Evolutionary conservation across 37 sponge, comb jelly and placozoan species (phyloP).

Genomic region (Spongilla lacustris): DNA sequence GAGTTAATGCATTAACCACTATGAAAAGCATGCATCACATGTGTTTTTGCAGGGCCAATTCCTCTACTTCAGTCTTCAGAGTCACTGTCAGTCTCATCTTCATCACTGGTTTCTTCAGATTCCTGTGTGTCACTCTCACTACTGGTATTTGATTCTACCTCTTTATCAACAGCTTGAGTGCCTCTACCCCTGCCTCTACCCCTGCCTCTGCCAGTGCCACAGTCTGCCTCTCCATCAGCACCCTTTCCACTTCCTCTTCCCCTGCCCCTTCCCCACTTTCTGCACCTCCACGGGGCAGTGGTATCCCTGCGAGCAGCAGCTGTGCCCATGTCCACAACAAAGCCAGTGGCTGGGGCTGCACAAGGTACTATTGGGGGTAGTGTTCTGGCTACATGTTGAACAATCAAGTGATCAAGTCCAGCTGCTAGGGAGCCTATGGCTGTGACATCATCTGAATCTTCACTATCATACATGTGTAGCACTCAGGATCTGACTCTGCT

Average conservation of each 20-base stretch:
- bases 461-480: too few species aligned
- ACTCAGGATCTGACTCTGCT: neutral
- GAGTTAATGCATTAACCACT: neutral
- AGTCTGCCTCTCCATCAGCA: neutral
- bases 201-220: neutral
- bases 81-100: neutral
- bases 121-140: neutral
- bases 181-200: too few species aligned
- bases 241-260: neutral
- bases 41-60: neutral
- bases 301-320: too few species aligned
- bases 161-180: too few species aligned
- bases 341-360: too few species aligned
- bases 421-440: too few species aligned
- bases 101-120: neutral
- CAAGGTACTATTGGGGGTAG: too few species aligned
- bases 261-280: neutral
- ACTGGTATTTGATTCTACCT: neutral
- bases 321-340: too few species aligned
- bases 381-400: too few species aligned
- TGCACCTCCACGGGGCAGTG: neutral
- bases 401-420: too few species aligned
- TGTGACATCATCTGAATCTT: too few species aligned
- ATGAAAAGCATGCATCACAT: neutral
- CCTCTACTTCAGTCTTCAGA: conserved; percentile 4